Evolutionary conservation across 2,113 vertebrate species (phyloP), one percentile per base, ranked within the genome.

Genomic region (Anolis sagrei): DNA sequence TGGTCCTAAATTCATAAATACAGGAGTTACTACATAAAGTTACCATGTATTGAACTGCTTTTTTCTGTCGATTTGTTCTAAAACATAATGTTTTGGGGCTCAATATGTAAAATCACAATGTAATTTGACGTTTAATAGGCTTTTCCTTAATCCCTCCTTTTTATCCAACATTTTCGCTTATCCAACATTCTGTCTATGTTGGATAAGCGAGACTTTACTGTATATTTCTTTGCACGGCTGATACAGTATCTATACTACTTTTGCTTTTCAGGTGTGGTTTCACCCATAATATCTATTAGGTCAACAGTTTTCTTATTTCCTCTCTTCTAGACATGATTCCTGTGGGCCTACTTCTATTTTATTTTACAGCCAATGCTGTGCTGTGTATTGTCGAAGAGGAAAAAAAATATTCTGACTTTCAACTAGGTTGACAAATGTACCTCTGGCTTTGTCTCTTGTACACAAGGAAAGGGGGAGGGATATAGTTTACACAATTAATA

Each of bases 391-490:
- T 88, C 89, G 78, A 83, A 91, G 83, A 81, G 89, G 72, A 89
- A 93, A 88, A 76, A 21, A 90, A 44, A 44, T 83, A 68, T 86
- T 86, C 76, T 87, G 89, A 88, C 90, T 89, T 87, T 91, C 87
- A 88, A 90, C 86, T 83, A 87, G 14, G 87, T n/a, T 58, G 54
- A 54, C 58, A 44, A 54, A 75, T 91, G 79, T 78, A 83, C 14
- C 7, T 70, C 86, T 44, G 86, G 21, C 72, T 68, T 86, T 81
- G 84, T 62, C 77, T 92, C 77, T 86, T 76, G 70, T 29, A 87
- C 89, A 86, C 83, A 80, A 82, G 58, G n/a, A 75, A 79, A 58
- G 29, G 72, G 27, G 10, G 36, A 51, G 39, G n/a, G 58, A 16
- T 2, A 25, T 66, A 76, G 68, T 86, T 95, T 94, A 85, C n/a